A percentile compares a stretch with the other conserved stretches of the same genome.
Conservation (phyloP, 2,888 invertebrate genomes). For the Aspidiotus destructor region DNA sequence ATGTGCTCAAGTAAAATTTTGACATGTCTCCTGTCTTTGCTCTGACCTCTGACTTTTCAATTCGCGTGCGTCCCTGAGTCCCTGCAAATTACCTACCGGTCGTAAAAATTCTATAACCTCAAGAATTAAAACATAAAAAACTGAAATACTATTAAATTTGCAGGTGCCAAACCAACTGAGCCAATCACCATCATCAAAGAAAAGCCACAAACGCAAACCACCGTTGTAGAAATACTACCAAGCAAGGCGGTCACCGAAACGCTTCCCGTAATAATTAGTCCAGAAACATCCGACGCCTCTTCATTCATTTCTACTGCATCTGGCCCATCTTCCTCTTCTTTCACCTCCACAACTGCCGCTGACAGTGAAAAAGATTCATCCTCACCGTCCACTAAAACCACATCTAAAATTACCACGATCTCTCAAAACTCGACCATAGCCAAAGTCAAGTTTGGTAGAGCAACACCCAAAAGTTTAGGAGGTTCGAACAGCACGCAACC, state of each 20-base stretch:
- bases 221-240: conserved; percentile 20
- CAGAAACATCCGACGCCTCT: background rate
- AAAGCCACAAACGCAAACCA: conserved; percentile 24
- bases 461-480: conserved; percentile 12
- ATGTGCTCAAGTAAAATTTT: too few species aligned
- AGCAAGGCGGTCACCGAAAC: conserved; percentile 20
- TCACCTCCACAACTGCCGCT: background rate
- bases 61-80: too few species aligned
- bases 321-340: background rate
- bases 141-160: background rate
- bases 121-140: too few species aligned
- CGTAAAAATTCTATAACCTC: too few species aligned
- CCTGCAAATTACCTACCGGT: too few species aligned
- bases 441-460: conserved; percentile 23
- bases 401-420: conserved; percentile 11
- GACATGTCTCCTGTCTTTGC: too few species aligned
- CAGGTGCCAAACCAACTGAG: conserved; percentile 24
- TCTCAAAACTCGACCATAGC: conserved; percentile 6
- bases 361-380: background rate
- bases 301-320: background rate
- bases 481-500: conserved; percentile 1
- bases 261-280: background rate
- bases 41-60: too few species aligned
- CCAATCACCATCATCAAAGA: conserved; percentile 26
- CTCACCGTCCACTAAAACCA: conserved; percentile 5